Base-by-base conservation (phyloP, 2,888 invertebrate species). In the Lasioglossum calceatum region DNA sequence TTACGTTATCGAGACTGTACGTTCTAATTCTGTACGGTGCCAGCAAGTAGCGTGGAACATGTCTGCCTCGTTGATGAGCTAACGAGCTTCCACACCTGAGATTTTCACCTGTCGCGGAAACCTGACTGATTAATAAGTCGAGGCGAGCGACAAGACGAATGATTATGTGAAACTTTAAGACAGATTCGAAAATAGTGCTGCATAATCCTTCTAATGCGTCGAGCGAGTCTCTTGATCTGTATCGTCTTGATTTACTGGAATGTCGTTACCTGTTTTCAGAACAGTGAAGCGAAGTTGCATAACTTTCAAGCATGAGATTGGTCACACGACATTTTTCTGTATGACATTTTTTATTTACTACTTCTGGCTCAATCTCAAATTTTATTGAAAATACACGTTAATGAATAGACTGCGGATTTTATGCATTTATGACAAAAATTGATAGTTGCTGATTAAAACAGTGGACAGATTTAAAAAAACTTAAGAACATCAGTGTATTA, bases 1-100 rank as follows among this genome's bases (percentile, higher is more conserved):
- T 88, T 88, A 88, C 87, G 50, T 79, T 77, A 74, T 47, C 39
- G 70, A 67, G 77, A 47, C 58, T n/a, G 70, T 27, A 64, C 71
- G 82, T 82, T 82, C 79, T 78, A 81, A 81, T 81, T 85, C 77
- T 54, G 50, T 12, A 4, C 19, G 74, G 73, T 16, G 36, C 54
- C 19, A 36, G 27, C 27, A 71, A 71, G 74, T 44, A 74, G 73
- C 78, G 50, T 73, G 77, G 73, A 77, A 77, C 67, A 23, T 16
- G 36, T 27, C 42, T 76, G 36, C 42, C 36, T 44, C 23, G 58
- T 27, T 74, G 54, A 44, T 42, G 42, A 64, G 42, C 50, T 58
- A 79, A 79, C 50, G 50, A 77, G 77, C 67, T 19, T 78, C 54
- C 70, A 58, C 27, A 39, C 58, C 72, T 5, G 42, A 27, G 54